phyloP scores from a whole-genome alignment of 2,888 invertebrate species.

The Ischnura elegans region DNA sequence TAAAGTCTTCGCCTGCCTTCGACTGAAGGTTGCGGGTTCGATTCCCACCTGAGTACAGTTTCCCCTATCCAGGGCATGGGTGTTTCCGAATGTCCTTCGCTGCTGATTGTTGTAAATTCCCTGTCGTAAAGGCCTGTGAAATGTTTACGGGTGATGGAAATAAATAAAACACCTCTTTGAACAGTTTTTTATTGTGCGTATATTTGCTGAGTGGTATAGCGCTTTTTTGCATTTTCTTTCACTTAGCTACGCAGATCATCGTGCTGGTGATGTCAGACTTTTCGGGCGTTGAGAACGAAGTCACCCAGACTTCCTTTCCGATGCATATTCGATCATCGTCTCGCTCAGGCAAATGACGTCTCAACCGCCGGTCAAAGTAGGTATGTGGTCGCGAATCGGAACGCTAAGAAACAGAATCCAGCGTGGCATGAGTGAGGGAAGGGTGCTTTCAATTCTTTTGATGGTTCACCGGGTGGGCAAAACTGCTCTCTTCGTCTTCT shows the following conservation, averaged over 20 bases:
- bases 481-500: neutral
- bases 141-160: too few species aligned
- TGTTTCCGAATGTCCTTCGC: too few species aligned
- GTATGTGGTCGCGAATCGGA: neutral
- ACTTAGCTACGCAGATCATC: neutral
- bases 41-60: too few species aligned
- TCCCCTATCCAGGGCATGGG: too few species aligned
- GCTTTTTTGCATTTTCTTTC: too few species aligned
- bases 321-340: neutral
- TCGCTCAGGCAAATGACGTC: neutral
- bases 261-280: neutral
- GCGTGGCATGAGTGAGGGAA: neutral
- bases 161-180: too few species aligned
- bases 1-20: too few species aligned
- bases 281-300: neutral
- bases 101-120: too few species aligned
- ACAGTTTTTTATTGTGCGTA: too few species aligned
- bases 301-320: neutral
- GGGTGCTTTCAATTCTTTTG: conserved; percentile 13
- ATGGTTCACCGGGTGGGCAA: conserved; percentile 31
- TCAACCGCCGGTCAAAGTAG: neutral
- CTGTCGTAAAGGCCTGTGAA: too few species aligned
- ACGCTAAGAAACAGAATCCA: neutral
- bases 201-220: too few species aligned
- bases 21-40: too few species aligned